A percentile compares a stretch with the other conserved stretches of the same genome.
phyloP scores from a whole-genome alignment of 2,888 invertebrate genomes.

The Scelioninae gen. 1 region DNA sequence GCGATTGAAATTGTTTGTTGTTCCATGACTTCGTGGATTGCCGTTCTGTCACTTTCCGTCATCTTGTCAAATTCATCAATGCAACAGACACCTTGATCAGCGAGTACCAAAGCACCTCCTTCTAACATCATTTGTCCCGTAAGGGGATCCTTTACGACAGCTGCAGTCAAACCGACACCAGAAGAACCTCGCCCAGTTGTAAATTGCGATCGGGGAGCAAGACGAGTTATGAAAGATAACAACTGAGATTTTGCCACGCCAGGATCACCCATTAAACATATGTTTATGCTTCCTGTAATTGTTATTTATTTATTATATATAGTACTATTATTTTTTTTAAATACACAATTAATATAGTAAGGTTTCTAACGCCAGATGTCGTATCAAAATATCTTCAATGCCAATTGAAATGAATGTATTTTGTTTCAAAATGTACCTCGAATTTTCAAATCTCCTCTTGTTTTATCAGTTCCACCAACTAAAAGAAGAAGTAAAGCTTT shows the following conservation, averaged over 20 bases:
- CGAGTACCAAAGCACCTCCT: constrained; percentile 97
- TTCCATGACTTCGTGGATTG: constrained; percentile 99
- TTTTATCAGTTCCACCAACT: constrained; percentile 95
- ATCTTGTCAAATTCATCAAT: constrained; percentile 99
- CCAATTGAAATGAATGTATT: too few relatives aligned
- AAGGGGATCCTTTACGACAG: constrained; percentile 98
- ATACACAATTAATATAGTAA: too few relatives aligned
- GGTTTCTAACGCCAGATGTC: too few relatives aligned
- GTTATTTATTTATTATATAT: not conserved
- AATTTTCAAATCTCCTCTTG: constrained; percentile 98
- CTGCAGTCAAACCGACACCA: constrained; percentile 99
- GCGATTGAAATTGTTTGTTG: constrained; percentile 99
- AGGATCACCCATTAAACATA: constrained; percentile 99
- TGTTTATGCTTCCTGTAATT: constrained; percentile 93
- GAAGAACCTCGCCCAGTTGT: constrained; percentile 98
- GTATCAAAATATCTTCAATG: too few relatives aligned
- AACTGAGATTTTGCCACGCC: constrained; percentile 99
- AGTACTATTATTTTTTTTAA: too few relatives aligned
- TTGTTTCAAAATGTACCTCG: constrained; percentile 85
- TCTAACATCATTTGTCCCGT: constrained; percentile 99
- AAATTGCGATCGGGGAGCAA: constrained; percentile 96
- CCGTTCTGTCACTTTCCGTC: constrained; percentile 97
- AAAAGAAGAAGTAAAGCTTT: constrained; percentile 96
- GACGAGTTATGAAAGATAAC: constrained; percentile 95
- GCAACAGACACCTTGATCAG: constrained; percentile 98